Conservation (phyloP, 1,140 invertebrate species). For the Bilobella aurantiaca region DNA sequence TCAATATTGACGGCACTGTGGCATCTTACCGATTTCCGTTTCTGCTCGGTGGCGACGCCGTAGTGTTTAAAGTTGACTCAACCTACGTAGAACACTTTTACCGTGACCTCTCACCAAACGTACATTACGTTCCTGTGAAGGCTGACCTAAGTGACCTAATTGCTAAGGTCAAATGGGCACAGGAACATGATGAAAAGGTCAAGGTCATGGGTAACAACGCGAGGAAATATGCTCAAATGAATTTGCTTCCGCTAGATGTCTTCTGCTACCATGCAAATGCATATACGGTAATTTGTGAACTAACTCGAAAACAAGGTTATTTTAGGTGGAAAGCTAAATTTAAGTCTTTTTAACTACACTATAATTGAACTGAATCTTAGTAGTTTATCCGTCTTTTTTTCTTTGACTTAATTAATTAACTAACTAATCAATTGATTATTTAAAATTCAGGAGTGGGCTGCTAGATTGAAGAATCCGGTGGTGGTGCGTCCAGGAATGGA, state of each 20-base stretch:
- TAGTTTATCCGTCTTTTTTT: too few relatives aligned
- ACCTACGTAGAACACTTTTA: slow-evolving; percentile 94
- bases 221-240: slow-evolving; percentile 59
- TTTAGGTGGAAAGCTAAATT: too few relatives aligned
- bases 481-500: too few relatives aligned
- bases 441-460: too few relatives aligned
- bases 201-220: slow-evolving; percentile 59
- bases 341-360: too few relatives aligned
- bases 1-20: slow-evolving; percentile 91
- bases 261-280: slow-evolving; percentile 89
- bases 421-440: too few relatives aligned
- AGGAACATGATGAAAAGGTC: slow-evolving; percentile 61
- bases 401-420: too few relatives aligned
- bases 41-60: slow-evolving; percentile 69
- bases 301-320: too few relatives aligned
- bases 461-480: too few relatives aligned
- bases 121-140: slow-evolving; percentile 77
- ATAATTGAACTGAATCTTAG: too few relatives aligned
- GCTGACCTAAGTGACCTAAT: slow-evolving; percentile 68
- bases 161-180: slow-evolving; percentile 69
- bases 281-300: too few relatives aligned
- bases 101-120: slow-evolving; percentile 55
- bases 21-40: slow-evolving; percentile 91
- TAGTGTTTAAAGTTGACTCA: slow-evolving; percentile 87
- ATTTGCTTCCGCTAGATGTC: slow-evolving; percentile 73